Evolutionary conservation across 2,888 invertebrate genomes (phyloP).

Genomic region (Eretmocerus hayati): DNA sequence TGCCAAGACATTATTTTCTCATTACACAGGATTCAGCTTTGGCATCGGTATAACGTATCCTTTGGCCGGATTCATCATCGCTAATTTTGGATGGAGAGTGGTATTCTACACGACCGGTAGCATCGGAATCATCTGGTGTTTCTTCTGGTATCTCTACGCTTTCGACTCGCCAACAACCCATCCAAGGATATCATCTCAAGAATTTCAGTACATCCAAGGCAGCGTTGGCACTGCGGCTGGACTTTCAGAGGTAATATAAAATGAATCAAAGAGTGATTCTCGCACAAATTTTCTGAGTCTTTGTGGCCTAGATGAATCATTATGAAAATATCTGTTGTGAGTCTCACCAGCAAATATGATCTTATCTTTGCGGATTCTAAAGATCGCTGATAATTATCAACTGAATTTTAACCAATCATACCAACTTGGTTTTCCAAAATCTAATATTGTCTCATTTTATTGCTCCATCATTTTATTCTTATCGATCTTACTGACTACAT

Average conservation of each 20-base stretch:
- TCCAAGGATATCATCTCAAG: conserved; percentile 60
- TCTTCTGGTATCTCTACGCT: conserved; percentile 62
- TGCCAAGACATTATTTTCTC: conserved; percentile 34
- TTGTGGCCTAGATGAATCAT: too few species aligned
- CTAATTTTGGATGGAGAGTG: conserved; percentile 60
- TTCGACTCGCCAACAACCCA: conserved; percentile 62
- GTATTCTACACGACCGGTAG: conserved; percentile 66
- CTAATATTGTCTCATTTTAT: too few species aligned
- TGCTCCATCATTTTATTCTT: too few species aligned
- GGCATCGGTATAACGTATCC: conserved; percentile 68
- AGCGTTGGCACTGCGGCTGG: conserved; percentile 51
- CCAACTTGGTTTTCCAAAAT: too few species aligned
- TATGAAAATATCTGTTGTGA: too few species aligned
- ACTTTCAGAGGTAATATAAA: conserved; percentile 49
- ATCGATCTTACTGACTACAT: too few species aligned
- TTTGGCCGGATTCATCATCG: conserved; percentile 63
- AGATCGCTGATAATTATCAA: too few species aligned
- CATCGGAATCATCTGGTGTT: conserved; percentile 59
- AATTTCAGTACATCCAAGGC: conserved; percentile 60
- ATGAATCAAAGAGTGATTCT: too few species aligned
- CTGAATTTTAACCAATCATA: too few species aligned
- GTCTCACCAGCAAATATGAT: too few species aligned
- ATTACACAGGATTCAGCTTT: conserved; percentile 59
- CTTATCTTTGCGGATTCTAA: too few species aligned
- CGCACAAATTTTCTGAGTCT: too few species aligned